Base-by-base conservation (phyloP, 2,888 invertebrate species). In the Chrysotoxum bicinctum region DNA sequence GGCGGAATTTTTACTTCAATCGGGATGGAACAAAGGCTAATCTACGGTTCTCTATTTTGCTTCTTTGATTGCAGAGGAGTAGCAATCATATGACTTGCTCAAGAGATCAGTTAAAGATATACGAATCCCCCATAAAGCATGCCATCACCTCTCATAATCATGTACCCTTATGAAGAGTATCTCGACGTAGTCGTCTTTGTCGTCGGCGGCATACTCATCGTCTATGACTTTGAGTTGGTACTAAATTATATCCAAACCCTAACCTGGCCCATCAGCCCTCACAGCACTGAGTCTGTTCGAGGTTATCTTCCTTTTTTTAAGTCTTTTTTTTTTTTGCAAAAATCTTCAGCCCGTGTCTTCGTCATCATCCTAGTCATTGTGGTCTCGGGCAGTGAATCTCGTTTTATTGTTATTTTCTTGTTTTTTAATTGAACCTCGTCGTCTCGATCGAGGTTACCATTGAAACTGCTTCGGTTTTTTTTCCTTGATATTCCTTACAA, bases 361-460 rank as follows among this genome's bases (percentile, higher is more conserved):
- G 43, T 62, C 43, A 23, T 45, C 16, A 40, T 50, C 40, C 58
- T 43, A n/a, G 30, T 64, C 64, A 35, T 43, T 26, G 45, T 68
- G 56, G 66, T 48, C 58, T 19, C 16, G 72, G 56, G 60, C n/a
- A 82, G 64, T 60, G 66, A 74, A 70, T 75, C 68, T 66, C 70
- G 40, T 79, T 84, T 84, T 84, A 80, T 79, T 84, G 80, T 75
- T 70, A 45, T 73, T 82, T 66, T 70, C 66, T 70, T 35, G 56
- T 82, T 48, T 73, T 84, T 79, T 84, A 84, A 79, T 84, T 84
- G 84, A 84, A 84, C 75, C 75, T 76, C 66, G 66, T 66, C 81
- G 79, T 84, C 85, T 74, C 77, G 81, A 85, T 85, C 85, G 85
- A 85, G 85, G 85, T 85, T 72, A 85, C 81, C 85, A 81, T 64